phyloP scores from a whole-genome alignment of 2,797 vertebrate genomes.

The Semaprochilodus insignis region DNA sequence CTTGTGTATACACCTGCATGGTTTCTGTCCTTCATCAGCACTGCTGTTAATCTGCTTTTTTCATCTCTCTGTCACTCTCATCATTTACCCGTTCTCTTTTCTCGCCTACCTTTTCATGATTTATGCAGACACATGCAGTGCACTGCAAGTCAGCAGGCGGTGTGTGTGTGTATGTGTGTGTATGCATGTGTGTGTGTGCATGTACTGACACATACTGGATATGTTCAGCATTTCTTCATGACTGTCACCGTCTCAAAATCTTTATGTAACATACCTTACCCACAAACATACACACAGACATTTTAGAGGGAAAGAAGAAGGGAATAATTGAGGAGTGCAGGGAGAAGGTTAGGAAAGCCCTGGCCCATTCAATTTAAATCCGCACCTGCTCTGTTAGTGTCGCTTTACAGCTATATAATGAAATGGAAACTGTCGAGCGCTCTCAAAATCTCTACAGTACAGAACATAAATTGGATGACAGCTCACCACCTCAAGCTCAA shows the following conservation, averaged over 20 bases:
- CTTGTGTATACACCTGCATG: not conserved
- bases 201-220: not conserved
- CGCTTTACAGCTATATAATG: not conserved
- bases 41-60: not conserved
- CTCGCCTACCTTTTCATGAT: constrained; percentile 38
- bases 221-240: constrained; percentile 31
- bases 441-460: not conserved
- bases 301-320: not conserved
- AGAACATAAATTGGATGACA: too few species aligned
- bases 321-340: not conserved
- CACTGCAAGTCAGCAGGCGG: constrained; percentile 2
- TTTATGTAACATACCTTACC: too few species aligned
- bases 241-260: not conserved
- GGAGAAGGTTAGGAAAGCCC: constrained; percentile 5
- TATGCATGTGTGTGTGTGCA: not conserved
- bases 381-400: not conserved
- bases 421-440: not conserved
- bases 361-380: not conserved
- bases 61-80: not conserved
- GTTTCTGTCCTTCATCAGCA: not conserved
- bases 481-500: too few species aligned
- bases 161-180: not conserved
- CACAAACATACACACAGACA: too few species aligned
- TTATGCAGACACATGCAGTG: constrained; percentile 37
- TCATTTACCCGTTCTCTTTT: not conserved